These are phyloP conservation scores for Zaprionus ghesquierei DNA, from an alignment of 1,140 invertebrate species.

Conservation along the genomic window DNA sequence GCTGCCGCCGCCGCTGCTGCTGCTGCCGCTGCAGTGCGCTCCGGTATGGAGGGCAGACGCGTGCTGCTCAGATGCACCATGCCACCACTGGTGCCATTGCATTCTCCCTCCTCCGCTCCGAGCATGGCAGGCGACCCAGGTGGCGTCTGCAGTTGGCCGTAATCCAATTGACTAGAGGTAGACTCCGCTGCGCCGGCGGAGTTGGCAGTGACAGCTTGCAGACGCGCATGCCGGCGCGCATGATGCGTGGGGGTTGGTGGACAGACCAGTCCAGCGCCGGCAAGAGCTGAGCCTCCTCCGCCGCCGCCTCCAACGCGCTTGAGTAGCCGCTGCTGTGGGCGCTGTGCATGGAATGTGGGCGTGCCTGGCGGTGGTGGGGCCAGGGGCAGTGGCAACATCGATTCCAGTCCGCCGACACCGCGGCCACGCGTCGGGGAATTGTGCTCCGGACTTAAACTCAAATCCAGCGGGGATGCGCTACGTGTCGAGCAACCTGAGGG, in stretches of 20 bases:
- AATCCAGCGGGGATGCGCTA: constrained; percentile 76
- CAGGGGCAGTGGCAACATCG: constrained; percentile 46
- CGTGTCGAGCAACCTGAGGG: constrained; percentile 80
- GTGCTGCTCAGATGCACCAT: constrained; percentile 89
- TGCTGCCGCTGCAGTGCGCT: constrained; percentile 84
- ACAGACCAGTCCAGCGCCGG: constrained; percentile 84
- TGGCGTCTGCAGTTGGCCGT: constrained; percentile 49
- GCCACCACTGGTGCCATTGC: constrained; percentile 82
- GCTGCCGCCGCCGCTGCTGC: constrained; percentile 51
- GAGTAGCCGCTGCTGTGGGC: constrained; percentile 85
- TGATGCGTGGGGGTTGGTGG: constrained; percentile 93
- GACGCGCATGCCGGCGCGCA: constrained; percentile 84
- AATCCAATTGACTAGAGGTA: constrained; percentile 69
- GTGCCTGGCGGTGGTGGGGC: constrained; percentile 32
- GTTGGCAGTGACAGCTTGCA: constrained; percentile 67
- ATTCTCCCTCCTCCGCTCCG: constrained; percentile 4
- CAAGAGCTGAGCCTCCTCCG: constrained; percentile 28
- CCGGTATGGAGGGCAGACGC: constrained; percentile 91
- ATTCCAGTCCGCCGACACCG: constrained; percentile 49
- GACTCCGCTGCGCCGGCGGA: constrained; percentile 54
- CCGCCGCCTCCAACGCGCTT: constrained; percentile 84
- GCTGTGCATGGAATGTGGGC: constrained; percentile 76
- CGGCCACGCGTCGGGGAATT: constrained; percentile 61
- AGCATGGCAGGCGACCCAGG: constrained; percentile 26
- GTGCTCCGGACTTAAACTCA: constrained; percentile 67